phyloP scores from a whole-genome alignment of 2,888 invertebrate genomes.

The Limnephilus auricula region DNA sequence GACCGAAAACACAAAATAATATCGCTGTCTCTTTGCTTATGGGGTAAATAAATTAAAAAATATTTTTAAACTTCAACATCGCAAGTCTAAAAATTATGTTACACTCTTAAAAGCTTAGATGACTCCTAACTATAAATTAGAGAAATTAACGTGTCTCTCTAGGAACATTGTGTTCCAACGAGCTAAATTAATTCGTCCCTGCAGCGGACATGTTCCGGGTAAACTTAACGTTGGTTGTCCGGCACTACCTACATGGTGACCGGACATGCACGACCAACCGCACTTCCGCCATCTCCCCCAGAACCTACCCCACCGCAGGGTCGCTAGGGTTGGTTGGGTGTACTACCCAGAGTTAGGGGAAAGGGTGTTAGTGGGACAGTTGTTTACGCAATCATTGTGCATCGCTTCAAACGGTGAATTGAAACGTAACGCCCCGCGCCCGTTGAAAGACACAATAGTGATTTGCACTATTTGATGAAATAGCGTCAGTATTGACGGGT shows the following conservation, averaged over 20 bases:
- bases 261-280: neutral
- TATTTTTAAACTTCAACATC: too few relatives aligned
- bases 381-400: neutral
- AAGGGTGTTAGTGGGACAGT: neutral
- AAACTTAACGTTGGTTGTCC: conserved; percentile 14
- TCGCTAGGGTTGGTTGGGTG: neutral
- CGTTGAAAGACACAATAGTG: too few relatives aligned
- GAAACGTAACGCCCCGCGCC: neutral
- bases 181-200: neutral
- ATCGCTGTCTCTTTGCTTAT: too few relatives aligned
- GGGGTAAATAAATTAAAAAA: too few relatives aligned
- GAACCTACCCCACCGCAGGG: neutral
- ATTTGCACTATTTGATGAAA: too few relatives aligned
- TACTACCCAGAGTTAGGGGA: neutral
- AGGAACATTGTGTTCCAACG: neutral
- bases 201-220: neutral
- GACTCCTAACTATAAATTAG: neutral
- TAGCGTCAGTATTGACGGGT: too few relatives aligned
- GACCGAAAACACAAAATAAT: too few relatives aligned
- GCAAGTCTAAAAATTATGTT: too few relatives aligned
- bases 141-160: neutral
- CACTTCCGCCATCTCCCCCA: neutral
- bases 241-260: neutral
- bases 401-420: neutral
- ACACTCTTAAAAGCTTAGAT: neutral